Conservation (phyloP, 2,888 invertebrate species). For the Chloroclystis v-ata region DNA sequence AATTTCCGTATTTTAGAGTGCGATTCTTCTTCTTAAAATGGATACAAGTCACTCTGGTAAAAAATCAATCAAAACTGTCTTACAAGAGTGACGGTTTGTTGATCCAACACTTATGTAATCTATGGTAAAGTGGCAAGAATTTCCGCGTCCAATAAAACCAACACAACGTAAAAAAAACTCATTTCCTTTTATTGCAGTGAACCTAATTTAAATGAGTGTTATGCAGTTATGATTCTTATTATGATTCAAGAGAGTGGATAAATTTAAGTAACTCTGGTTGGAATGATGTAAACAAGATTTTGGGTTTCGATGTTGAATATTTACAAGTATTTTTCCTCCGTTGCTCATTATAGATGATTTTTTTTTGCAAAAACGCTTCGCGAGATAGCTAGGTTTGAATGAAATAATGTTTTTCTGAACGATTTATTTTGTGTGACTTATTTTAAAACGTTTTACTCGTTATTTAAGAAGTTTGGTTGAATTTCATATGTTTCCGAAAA, state of each 20-base stretch:
- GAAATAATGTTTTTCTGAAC: not conserved
- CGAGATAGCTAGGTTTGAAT: not conserved
- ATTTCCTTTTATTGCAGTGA: slow-evolving; percentile 73
- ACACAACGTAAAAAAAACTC: slow-evolving; percentile 73
- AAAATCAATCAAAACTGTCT: no score
- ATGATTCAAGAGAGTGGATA: slow-evolving; percentile 74
- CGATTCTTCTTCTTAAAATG: no score
- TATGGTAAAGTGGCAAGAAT: slow-evolving; percentile 44
- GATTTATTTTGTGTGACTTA: not conserved
- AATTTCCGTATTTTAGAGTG: no score
- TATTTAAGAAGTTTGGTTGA: no score
- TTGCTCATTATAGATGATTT: not conserved
- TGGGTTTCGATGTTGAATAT: slow-evolving; percentile 2
- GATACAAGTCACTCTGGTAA: no score
- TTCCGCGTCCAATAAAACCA: slow-evolving; percentile 69
- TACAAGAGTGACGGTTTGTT: not conserved
- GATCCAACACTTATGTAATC: not conserved
- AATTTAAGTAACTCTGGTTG: slow-evolving; percentile 61
- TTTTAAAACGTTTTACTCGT: no score
- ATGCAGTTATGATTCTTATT: slow-evolving; percentile 69
- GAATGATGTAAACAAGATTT: slow-evolving; percentile 37
- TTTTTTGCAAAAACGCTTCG: not conserved
- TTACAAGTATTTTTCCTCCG: slow-evolving; percentile 2
- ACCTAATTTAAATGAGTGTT: slow-evolving; percentile 76
- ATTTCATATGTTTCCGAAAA: no score